Conservation (phyloP, 2,888 invertebrate species). For the Amphipoea lucens region DNA sequence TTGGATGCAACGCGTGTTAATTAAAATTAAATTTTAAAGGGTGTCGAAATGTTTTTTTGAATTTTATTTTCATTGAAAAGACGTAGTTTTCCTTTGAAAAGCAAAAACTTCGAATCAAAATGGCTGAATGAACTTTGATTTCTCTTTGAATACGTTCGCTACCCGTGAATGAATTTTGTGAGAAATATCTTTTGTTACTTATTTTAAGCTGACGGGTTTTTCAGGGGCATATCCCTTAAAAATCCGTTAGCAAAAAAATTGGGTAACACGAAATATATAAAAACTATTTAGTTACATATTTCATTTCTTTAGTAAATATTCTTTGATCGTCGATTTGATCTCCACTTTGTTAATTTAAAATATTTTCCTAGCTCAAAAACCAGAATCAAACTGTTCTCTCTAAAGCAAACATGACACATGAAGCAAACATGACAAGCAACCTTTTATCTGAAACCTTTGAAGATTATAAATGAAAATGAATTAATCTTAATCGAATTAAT, state of each 20-base stretch:
- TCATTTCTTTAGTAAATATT: background rate
- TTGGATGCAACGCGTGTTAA: conserved; percentile 13
- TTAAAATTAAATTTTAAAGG: conserved; percentile 3
- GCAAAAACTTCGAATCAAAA: conserved; percentile 1
- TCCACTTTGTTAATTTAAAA: background rate
- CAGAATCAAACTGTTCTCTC: background rate
- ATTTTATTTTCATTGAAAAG: background rate
- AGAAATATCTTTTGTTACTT: background rate
- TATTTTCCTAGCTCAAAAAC: background rate
- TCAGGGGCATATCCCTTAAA: background rate
- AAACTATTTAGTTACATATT: background rate
- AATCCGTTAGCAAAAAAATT: background rate
- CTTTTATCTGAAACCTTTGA: conserved; percentile 33
- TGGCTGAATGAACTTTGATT: conserved; percentile 10
- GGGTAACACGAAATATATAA: background rate
- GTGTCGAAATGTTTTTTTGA: background rate
- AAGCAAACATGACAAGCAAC: background rate
- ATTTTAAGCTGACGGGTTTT: background rate
- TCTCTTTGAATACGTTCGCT: background rate
- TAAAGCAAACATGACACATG: background rate
- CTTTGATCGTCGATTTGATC: background rate
- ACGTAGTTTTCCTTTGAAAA: conserved; percentile 4
- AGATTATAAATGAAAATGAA: conserved; percentile 25
- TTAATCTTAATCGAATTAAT: conserved; percentile 23
- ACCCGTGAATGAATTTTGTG: background rate